Evolutionary conservation across 2,888 invertebrate species (phyloP).

Genomic region (Agrotis ipsilon): DNA sequence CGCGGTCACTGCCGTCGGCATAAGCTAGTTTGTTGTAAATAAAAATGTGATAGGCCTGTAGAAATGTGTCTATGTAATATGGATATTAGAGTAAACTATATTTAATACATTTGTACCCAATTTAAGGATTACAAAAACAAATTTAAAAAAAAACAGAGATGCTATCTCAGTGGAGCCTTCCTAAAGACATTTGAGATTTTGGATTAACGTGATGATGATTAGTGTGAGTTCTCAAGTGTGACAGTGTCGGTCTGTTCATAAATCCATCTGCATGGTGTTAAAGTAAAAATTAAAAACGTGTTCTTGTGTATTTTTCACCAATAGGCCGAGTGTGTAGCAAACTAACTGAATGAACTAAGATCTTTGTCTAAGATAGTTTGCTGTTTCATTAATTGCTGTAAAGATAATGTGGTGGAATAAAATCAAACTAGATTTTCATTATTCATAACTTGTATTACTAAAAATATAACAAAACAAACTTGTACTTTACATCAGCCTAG

Average conservation of each 20-base stretch:
- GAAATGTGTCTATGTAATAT: neutral
- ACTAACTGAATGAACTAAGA: too few species aligned
- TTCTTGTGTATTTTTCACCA: neutral
- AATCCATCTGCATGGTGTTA: neutral
- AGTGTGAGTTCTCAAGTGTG: too few species aligned
- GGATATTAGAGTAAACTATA: neutral
- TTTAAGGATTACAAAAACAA: neutral
- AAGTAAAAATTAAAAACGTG: too few species aligned
- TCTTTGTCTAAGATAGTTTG: neutral
- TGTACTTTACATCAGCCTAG: constrained; percentile 61
- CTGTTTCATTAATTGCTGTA: neutral
- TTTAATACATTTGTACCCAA: accelerated
- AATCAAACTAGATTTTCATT: constrained; percentile 50
- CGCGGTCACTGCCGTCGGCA: too few species aligned
- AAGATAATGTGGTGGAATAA: constrained; percentile 7
- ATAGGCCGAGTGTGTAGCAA: neutral
- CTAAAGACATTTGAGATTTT: neutral
- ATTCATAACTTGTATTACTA: constrained; percentile 65
- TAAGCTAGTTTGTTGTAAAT: neutral
- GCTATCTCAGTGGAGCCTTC: neutral
- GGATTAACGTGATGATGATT: too few species aligned
- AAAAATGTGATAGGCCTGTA: neutral
- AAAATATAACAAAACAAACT: constrained; percentile 67
- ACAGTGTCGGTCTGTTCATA: neutral
- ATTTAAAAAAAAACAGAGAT: neutral